A percentile compares a stretch with the other conserved stretches of the same genome.
Conservation (phyloP, 2,113 vertebrate genomes). For the Cygnus buccinator region DNA sequence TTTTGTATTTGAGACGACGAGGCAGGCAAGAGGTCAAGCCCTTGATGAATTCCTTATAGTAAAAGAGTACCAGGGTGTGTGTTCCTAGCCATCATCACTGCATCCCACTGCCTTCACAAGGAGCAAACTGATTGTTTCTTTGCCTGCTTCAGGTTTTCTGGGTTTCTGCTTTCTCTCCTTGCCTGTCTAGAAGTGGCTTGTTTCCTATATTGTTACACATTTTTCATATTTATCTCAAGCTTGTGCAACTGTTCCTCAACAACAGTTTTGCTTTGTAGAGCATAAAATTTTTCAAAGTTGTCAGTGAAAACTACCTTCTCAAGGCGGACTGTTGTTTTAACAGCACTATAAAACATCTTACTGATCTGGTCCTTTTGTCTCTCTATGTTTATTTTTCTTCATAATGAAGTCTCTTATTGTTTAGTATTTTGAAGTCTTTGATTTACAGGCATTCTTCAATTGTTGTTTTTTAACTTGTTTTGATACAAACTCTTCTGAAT, state of each 20-base stretch:
- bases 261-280: background rate
- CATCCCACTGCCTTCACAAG: background rate
- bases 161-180: background rate
- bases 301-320: background rate
- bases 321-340: background rate
- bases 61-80: background rate
- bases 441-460: background rate
- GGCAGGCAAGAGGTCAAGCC: background rate
- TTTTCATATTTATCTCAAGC: background rate
- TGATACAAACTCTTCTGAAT: background rate
- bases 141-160: background rate
- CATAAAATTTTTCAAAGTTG: background rate
- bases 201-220: background rate
- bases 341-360: background rate
- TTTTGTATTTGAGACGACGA: constrained; percentile 14
- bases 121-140: background rate
- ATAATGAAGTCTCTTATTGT: background rate
- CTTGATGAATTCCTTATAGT: background rate
- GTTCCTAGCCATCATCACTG: background rate
- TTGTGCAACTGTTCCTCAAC: background rate
- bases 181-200: background rate
- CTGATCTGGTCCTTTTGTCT: background rate
- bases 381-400: background rate
- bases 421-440: constrained; percentile 2
- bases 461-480: background rate